Percentiles rank a stretch among this genome's conserved stretches.
Evolutionary conservation across 1,140 invertebrate genomes (phyloP).

Genomic region (Neodiprion lecontei): DNA sequence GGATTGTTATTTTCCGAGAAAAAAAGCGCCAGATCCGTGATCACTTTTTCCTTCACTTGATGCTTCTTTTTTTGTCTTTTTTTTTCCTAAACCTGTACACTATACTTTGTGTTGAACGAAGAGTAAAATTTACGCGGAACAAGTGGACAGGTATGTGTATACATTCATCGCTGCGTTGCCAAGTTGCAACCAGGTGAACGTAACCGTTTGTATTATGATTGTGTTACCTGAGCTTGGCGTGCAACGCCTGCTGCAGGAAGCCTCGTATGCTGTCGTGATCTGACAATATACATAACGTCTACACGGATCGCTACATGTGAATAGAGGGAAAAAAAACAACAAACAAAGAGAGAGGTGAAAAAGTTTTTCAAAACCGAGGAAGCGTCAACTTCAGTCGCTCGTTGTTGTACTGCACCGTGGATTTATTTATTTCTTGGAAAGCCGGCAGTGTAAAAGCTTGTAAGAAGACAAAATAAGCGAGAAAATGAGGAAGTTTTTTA

Average conservation of each 20-base stretch:
- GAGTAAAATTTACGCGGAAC: background rate
- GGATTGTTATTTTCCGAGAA: too few relatives aligned
- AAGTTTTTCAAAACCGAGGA: too few relatives aligned
- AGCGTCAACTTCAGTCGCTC: too few relatives aligned
- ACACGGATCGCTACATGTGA: too few relatives aligned
- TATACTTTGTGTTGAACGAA: background rate
- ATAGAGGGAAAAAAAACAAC: too few relatives aligned
- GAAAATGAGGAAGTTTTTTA: background rate
- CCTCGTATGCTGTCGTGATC: background rate
- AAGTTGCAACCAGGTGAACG: slow-evolving; percentile 21
- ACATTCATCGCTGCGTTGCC: slow-evolving; percentile 18
- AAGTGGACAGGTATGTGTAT: slow-evolving; percentile 11
- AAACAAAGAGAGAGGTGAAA: too few relatives aligned
- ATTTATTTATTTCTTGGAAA: background rate
- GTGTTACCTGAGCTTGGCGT: slow-evolving; percentile 8
- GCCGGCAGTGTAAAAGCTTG: background rate
- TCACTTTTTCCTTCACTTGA: too few relatives aligned
- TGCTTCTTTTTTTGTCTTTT: too few relatives aligned
- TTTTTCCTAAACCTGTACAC: background rate
- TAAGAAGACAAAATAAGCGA: background rate
- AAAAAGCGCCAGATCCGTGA: too few relatives aligned
- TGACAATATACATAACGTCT: too few relatives aligned
- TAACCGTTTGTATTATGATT: slow-evolving; percentile 2
- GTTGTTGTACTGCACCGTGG: too few relatives aligned
- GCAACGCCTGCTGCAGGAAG: slow-evolving; percentile 1